phyloP scores from a whole-genome alignment of 2,888 invertebrate species.

The Bimastos eiseni region DNA sequence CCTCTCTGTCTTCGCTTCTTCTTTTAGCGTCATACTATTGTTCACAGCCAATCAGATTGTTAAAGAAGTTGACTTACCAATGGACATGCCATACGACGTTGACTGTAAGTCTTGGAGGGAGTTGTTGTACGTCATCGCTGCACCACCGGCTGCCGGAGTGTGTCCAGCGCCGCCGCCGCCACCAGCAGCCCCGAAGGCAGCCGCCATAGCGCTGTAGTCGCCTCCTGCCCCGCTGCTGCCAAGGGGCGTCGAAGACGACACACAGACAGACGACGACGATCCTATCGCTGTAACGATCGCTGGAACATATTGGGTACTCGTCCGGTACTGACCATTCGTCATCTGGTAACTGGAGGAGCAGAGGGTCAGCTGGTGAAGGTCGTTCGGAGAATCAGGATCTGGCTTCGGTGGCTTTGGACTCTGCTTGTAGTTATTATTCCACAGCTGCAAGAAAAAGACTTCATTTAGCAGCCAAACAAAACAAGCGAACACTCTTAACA shows the following conservation, averaged over 20 bases:
- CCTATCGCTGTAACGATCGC: neutral
- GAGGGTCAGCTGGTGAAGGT: neutral
- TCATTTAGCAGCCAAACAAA: neutral
- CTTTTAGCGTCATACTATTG: neutral
- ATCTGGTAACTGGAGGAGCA: neutral
- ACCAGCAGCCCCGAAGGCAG: neutral
- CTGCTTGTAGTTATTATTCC: constrained; percentile 31
- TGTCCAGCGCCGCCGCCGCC: neutral
- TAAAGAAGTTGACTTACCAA: neutral
- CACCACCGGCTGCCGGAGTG: neutral
- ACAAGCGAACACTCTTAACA: neutral
- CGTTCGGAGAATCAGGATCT: constrained; percentile 36
- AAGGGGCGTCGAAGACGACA: neutral
- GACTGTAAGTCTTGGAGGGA: constrained; percentile 24
- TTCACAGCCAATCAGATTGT: no score
- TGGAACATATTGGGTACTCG: neutral
- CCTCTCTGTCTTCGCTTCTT: no score
- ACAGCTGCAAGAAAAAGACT: constrained; percentile 18
- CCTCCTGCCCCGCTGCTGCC: neutral
- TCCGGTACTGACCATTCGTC: constrained; percentile 2
- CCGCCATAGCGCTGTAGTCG: neutral
- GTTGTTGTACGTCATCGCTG: constrained; percentile 15
- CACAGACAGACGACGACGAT: neutral
- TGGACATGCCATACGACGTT: neutral
- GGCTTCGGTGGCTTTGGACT: constrained; percentile 37